Evolutionary conservation across 2,888 invertebrate genomes (phyloP).

Genomic region (Sthenelais limicola): DNA sequence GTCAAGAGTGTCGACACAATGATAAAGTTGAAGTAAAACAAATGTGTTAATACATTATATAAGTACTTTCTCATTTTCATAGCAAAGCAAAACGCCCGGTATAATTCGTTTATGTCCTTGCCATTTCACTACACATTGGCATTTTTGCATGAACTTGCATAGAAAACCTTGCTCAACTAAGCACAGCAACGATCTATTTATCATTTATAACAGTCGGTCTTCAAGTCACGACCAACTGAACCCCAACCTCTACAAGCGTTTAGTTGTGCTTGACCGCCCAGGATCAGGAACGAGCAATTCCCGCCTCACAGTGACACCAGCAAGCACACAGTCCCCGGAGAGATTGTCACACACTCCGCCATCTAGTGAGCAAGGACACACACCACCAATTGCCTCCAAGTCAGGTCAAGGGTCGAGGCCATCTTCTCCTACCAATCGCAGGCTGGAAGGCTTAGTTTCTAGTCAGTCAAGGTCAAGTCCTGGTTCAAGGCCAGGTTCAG

Average conservation of each 20-base stretch:
- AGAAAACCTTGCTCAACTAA: too few relatives aligned
- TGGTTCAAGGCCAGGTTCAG: neutral
- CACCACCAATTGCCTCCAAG: neutral
- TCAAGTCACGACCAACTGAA: neutral
- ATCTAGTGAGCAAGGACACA: neutral
- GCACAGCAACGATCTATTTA: neutral
- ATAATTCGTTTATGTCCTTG: too few relatives aligned
- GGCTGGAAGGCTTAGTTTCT: too few relatives aligned
- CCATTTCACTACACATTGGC: too few relatives aligned
- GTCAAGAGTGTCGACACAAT: too few relatives aligned
- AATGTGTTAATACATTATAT: too few relatives aligned
- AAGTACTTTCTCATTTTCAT: too few relatives aligned
- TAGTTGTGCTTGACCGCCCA: slow-evolving; percentile 16
- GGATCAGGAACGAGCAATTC: neutral
- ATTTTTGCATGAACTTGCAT: too few relatives aligned
- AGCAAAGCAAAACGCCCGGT: too few relatives aligned
- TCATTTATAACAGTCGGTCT: slow-evolving; percentile 3
- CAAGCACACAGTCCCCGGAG: neutral
- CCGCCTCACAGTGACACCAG: slow-evolving; percentile 5
- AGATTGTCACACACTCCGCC: neutral
- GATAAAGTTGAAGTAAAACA: too few relatives aligned
- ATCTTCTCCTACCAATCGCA: neutral
- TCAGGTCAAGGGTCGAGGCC: slow-evolving; percentile 29
- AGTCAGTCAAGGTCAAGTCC: neutral
- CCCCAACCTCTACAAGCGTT: slow-evolving; percentile 1